Conservation (phyloP, 2,797 vertebrate genomes). For the Perodicticus potto region DNA sequence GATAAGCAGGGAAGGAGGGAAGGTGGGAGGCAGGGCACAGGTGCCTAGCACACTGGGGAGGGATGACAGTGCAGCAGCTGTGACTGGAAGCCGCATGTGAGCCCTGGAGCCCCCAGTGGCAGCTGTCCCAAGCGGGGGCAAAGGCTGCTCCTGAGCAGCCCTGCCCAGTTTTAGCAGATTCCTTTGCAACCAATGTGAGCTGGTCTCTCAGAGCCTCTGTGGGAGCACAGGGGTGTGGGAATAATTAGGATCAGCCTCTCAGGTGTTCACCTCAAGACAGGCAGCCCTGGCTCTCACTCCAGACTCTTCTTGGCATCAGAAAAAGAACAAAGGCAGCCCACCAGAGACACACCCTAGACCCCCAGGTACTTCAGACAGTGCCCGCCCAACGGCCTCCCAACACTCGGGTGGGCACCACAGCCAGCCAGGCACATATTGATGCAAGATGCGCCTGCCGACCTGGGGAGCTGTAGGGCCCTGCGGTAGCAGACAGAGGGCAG, state of each 20-base stretch:
- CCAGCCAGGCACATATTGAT: neutral
- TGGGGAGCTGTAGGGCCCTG: neutral
- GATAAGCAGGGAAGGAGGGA: too few relatives aligned
- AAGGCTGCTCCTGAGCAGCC: fast-evolving
- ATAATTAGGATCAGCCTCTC: neutral
- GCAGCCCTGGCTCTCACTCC: neutral
- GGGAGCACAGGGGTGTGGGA: neutral
- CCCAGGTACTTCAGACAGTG: neutral
- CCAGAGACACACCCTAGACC: neutral
- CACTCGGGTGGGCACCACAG: fast-evolving
- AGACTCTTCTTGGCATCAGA: neutral
- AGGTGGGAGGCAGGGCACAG: too few relatives aligned
- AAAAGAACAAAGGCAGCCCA: neutral
- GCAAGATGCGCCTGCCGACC: neutral
- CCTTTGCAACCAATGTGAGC: neutral
- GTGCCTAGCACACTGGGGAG: fast-evolving
- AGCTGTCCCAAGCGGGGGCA: fast-evolving
- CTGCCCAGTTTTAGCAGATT: neutral
- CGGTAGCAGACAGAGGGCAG: fast-evolving
- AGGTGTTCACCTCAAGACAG: neutral
- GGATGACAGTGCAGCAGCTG: fast-evolving
- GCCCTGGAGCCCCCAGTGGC: fast-evolving
- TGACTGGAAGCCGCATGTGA: neutral
- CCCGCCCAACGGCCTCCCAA: fast-evolving
- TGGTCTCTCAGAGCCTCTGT: neutral